A percentile compares a stretch with the other conserved stretches of the same genome.
Evolutionary conservation across 2,113 vertebrate species (phyloP).

Genomic region (Syngnathus scovelli): DNA sequence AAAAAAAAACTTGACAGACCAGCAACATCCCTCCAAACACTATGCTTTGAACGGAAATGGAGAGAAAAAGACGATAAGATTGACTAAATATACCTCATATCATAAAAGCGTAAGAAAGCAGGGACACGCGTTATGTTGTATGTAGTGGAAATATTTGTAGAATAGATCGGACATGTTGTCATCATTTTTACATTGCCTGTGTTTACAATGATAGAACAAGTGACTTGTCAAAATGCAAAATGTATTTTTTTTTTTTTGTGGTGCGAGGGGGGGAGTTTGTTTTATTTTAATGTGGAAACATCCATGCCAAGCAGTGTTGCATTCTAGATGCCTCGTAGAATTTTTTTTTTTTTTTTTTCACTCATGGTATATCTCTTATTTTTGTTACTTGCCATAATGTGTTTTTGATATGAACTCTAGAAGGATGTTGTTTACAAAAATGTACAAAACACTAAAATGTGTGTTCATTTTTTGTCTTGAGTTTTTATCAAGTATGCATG

Average conservation of each 20-base stretch:
- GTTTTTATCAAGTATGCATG: constrained; percentile 73
- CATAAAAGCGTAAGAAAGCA: constrained; percentile 72
- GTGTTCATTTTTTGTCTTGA: constrained; percentile 45
- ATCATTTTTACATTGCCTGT: constrained; percentile 70
- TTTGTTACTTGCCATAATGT: constrained; percentile 77
- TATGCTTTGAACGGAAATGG: constrained; percentile 63
- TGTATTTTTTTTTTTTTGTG: constrained; percentile 53
- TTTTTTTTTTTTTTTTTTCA: constrained; percentile 45
- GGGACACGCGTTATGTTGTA: constrained; percentile 74
- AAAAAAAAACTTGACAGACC: constrained; percentile 64
- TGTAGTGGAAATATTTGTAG: constrained; percentile 77
- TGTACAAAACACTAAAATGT: constrained; percentile 80
- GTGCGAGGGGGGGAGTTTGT: background rate
- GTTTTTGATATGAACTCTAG: constrained; percentile 78
- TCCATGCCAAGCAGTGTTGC: constrained; percentile 76
- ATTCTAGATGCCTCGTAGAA: constrained; percentile 73
- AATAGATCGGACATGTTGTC: constrained; percentile 72
- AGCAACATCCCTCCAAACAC: constrained; percentile 63
- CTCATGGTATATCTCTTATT: constrained; percentile 68
- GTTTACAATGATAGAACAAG: constrained; percentile 73
- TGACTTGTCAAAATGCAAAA: constrained; percentile 63
- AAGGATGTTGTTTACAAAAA: constrained; percentile 81
- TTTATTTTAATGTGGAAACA: constrained; percentile 57
- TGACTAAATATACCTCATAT: constrained; percentile 81
- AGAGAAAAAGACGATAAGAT: constrained; percentile 63